A percentile compares a stretch with the other conserved stretches of the same genome.
These are phyloP conservation scores for Trichonephila clavipes DNA, from an alignment of 1,140 invertebrate species.

Conservation along the genomic window DNA sequence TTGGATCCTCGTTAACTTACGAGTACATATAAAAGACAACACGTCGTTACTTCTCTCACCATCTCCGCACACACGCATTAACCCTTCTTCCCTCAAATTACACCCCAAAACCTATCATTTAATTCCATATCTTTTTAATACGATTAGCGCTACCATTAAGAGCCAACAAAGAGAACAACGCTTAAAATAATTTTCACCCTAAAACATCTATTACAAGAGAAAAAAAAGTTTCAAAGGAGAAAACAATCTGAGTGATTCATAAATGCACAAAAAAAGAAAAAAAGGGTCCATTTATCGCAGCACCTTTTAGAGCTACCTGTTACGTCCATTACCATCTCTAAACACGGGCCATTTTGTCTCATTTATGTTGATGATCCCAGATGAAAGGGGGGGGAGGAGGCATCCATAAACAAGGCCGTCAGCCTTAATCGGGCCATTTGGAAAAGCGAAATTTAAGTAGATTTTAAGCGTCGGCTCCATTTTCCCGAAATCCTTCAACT, in stretches of 20 bases:
- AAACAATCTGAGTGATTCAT: neutral
- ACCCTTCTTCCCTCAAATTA: too few relatives aligned
- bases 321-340: slow-evolving; percentile 12
- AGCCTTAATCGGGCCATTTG: slow-evolving; percentile 51
- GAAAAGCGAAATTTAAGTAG: slow-evolving; percentile 43
- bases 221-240: neutral
- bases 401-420: slow-evolving; percentile 20
- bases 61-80: too few relatives aligned
- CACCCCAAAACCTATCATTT: too few relatives aligned
- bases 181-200: neutral
- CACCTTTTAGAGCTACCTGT: slow-evolving; percentile 4
- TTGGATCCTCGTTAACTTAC: too few relatives aligned
- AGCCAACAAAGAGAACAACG: neutral
- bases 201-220: neutral
- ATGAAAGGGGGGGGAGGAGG: neutral
- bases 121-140: neutral
- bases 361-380: slow-evolving; percentile 43
- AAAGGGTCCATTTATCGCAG: neutral
- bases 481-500: neutral
- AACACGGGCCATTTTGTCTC: slow-evolving; percentile 37
- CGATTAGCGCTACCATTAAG: neutral
- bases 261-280: neutral
- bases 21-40: too few relatives aligned
- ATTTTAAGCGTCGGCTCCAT: slow-evolving; percentile 27
- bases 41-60: too few relatives aligned